Percentiles rank a stretch among this genome's conserved stretches.
Conservation (phyloP, 2,113 vertebrate species). For the Hemichromis elongatus region DNA sequence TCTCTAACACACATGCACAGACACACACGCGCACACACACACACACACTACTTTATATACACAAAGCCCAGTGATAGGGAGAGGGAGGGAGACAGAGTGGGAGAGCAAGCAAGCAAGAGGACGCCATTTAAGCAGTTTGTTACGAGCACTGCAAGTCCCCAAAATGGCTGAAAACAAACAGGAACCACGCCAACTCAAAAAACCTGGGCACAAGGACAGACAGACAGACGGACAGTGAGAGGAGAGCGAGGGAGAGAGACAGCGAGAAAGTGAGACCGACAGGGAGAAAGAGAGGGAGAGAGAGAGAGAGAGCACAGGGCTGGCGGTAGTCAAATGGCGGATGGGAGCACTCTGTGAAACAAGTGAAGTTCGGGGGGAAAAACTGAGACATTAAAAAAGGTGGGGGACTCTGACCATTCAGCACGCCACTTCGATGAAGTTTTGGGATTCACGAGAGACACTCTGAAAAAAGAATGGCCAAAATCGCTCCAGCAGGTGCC, state of each 20-base stretch:
- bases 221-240: constrained; percentile 33
- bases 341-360: constrained; percentile 54
- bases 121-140: constrained; percentile 85
- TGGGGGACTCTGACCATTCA: neutral
- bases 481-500: neutral
- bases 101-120: constrained; percentile 75
- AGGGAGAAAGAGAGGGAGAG: constrained; percentile 6
- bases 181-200: constrained; percentile 78
- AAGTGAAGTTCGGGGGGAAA: constrained; percentile 48
- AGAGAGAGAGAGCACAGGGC: constrained; percentile 45
- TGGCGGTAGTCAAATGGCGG: constrained; percentile 54
- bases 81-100: constrained; percentile 71
- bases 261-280: constrained; percentile 23
- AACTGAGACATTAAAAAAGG: constrained; percentile 16
- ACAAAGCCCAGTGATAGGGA: constrained; percentile 77
- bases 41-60: constrained; percentile 75
- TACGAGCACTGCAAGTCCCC: constrained; percentile 81
- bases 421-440: neutral
- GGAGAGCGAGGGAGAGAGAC: constrained; percentile 28
- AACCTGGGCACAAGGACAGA: constrained; percentile 65
- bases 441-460: neutral
- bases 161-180: constrained; percentile 87
- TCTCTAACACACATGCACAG: constrained; percentile 40
- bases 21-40: constrained; percentile 7
- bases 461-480: neutral